Conservation (phyloP, 2,113 vertebrate species). For the Kobus ellipsiprymnus region DNA sequence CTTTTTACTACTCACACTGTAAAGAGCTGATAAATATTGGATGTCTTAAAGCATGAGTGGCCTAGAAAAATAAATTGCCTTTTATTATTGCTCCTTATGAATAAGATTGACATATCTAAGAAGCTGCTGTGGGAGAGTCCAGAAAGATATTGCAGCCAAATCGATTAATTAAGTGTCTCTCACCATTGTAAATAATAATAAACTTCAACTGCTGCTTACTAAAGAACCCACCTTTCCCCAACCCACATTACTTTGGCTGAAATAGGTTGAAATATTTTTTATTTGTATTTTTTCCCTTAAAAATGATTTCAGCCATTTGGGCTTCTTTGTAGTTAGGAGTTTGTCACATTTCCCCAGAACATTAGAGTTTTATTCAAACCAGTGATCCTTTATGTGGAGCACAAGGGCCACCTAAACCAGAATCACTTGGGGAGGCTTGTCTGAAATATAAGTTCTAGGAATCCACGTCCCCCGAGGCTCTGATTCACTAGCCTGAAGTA, state of each 20-base stretch:
- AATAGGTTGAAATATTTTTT: neutral
- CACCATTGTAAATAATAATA: slow-evolving; percentile 23
- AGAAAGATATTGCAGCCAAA: slow-evolving; percentile 36
- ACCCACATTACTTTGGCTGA: neutral
- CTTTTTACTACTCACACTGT: slow-evolving; percentile 49
- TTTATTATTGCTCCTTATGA: slow-evolving; percentile 43
- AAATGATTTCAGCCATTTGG: neutral
- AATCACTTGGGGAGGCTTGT: neutral
- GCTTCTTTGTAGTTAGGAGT: neutral
- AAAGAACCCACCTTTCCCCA: neutral
- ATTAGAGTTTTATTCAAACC: slow-evolving; percentile 10
- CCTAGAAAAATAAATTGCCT: slow-evolving; percentile 45
- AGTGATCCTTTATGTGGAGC: neutral
- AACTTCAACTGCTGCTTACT: neutral
- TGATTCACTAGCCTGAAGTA: neutral
- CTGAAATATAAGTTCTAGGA: neutral
- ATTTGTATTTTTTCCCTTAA: slow-evolving; percentile 32
- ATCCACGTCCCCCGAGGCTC: neutral
- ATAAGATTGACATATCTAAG: slow-evolving; percentile 49
- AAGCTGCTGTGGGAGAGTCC: neutral
- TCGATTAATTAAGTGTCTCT: neutral
- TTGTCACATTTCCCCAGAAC: neutral
- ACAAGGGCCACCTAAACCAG: neutral
- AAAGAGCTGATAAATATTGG: slow-evolving; percentile 48
- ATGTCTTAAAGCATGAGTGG: slow-evolving; percentile 18